Evolutionary conservation across 2,797 vertebrate species (phyloP), one percentile per base, ranked within the genome.

Genomic region (Amphiprion clarkii): DNA sequence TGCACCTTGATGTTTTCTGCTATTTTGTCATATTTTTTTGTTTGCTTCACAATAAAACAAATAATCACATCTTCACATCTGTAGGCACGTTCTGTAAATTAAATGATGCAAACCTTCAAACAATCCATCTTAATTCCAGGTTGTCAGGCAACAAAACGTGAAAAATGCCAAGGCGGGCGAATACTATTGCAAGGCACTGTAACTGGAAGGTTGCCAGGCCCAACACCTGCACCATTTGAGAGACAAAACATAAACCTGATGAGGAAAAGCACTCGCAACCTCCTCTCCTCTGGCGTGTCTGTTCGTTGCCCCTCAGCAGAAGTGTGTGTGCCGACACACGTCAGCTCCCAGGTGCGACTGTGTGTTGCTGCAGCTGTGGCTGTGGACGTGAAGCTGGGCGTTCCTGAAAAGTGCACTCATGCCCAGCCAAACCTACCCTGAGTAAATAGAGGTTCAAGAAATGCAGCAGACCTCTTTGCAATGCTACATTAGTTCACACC

Each of bases 401-500:
- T 81, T 81, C 44, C 68, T 79, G 55, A 72, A 82, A 75, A 82
- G 63, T 83, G 76, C 69, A 67, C 66, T 81, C 67, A 40, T 55
- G 69, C 65, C 63, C 59, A 27, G 25, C 7, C 49, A 62, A 82
- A 80, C 72, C 52, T 66, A 74, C 68, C 55, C 72, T 48, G 54
- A 79, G 81, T 71, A 87, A 91, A 91, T 65, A 91, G 69, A 67
- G 39, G 60, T 81, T 56, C 76, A 78, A 69, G 42, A 68, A 74
- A 62, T 33, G 42, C 72, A 80, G 59, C 72, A 75, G 81, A 74
- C 76, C 71, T 88, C 83, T 84, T 88, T 84, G 83, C 79, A 73
- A 76, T 48, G 82, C 73, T 88, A 72, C 81, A 85, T 84, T 83
- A 83, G 78, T 79, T 85, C 73, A 71, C 87, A 71, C 86, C 89